Evolutionary conservation across 2,888 invertebrate genomes (phyloP), one percentile per base, ranked within the genome.

Genomic region (Cosmopolites sordidus): DNA sequence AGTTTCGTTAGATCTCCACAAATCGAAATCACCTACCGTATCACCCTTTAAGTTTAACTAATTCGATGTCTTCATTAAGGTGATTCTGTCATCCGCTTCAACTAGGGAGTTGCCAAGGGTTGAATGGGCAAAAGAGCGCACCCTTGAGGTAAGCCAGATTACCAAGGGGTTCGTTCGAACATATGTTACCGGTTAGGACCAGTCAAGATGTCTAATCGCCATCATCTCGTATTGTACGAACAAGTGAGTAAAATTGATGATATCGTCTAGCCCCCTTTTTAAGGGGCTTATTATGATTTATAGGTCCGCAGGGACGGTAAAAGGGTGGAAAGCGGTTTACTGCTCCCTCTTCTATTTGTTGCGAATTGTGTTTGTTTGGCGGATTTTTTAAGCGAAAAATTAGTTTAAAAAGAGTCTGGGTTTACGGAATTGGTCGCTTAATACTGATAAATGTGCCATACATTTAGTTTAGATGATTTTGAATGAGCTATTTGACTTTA

Each of bases 171-270:
- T 16, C 40, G 15, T 33, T 33, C 16, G 15, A 14, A 16, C 40
- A 40, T 40, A 40, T 40, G 40, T 40, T 40, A 16, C 40, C 17
- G 15, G 40, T 14, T 40, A 14, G 62, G 60, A 64, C 58, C 62
- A 65, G 64, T 65, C 63, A 65, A 64, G 62, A 61, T 60, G 58
- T 61, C 61, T 64, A 58, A 46, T 46, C 40, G 48, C 58, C 50
- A 56, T 56, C 55, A 60, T 60, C 56, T 52, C 58, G 59, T 56
- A 55, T 55, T 48, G 51, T 48, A 47, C 46, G 30, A 39, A 46
- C 16, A 33, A 50, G 42, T 51, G 50, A 15, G 45, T 37, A 12
- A 50, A 54, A 50, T 50, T 50, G 54, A 54, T 55, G 46, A 51
- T 55, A 55, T 54, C 49, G 45, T 37, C 37, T 45, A 49, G 53